Percentiles rank a stretch among this genome's conserved stretches.
Evolutionary conservation across 2,888 invertebrate species (phyloP).

Genomic region (Drosophila quinaria): DNA sequence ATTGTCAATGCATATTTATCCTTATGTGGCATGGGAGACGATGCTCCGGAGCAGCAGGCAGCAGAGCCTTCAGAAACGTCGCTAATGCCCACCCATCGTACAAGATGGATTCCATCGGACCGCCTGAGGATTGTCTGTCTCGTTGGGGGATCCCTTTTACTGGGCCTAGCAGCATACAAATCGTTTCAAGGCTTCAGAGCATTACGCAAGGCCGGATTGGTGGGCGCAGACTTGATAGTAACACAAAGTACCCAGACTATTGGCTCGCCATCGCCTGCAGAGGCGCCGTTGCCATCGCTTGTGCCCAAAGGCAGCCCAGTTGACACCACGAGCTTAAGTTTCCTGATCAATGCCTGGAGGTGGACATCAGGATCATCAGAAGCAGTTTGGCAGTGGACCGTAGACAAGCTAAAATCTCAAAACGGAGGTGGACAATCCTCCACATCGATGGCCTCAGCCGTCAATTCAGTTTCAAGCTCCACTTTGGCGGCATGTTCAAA

Average conservation of each 20-base stretch:
- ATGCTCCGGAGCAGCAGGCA: background rate
- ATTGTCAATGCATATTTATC: background rate
- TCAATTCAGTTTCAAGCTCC: background rate
- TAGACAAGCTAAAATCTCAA: background rate
- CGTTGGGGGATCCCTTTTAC: conserved; percentile 4
- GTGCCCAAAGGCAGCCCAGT: background rate
- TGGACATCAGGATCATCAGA: background rate
- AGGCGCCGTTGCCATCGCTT: background rate
- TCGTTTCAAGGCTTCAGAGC: background rate
- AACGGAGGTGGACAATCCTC: background rate
- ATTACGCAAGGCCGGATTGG: background rate
- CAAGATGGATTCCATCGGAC: background rate
- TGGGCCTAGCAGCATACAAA: background rate
- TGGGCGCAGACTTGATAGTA: background rate
- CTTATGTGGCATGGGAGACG: background rate
- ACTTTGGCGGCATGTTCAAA: background rate
- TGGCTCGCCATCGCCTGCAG: background rate
- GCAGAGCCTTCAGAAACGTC: background rate
- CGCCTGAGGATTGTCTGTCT: background rate
- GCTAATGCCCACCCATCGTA: background rate
- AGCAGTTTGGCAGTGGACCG: background rate
- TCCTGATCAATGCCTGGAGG: background rate
- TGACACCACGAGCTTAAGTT: background rate
- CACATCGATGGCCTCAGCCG: background rate
- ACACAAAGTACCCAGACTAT: background rate